Percentiles rank a stretch among this genome's conserved stretches.
These are phyloP conservation scores for Scolopax mira DNA, from an alignment of 2,113 vertebrate genomes.

Conservation along the genomic window DNA sequence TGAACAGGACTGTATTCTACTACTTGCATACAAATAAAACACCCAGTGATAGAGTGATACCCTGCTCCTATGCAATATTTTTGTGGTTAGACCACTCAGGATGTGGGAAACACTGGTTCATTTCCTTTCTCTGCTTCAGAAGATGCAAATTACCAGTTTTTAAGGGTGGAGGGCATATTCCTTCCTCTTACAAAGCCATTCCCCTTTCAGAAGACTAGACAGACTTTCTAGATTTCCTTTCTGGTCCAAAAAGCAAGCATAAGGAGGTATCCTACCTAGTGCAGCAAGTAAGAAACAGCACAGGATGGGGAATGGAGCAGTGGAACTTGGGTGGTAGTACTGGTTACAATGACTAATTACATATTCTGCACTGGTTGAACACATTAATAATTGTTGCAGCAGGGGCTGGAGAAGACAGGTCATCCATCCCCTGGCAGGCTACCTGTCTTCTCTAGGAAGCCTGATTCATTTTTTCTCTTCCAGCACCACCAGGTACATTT, in stretches of 20 bases:
- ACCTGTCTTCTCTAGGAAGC: not conserved
- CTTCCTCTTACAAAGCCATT: constrained; percentile 1
- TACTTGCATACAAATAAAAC: accelerated
- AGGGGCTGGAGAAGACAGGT: not conserved
- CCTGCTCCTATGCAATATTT: not conserved
- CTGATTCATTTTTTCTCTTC: not conserved
- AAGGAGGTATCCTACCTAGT: not conserved
- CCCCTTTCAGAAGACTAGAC: not conserved
- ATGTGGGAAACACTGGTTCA: constrained; percentile 26
- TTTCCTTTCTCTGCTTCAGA: constrained; percentile 38
- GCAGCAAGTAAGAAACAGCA: not conserved
- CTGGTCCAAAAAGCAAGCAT: not conserved
- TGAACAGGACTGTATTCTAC: not conserved
- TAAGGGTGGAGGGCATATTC: not conserved
- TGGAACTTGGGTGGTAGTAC: not conserved
- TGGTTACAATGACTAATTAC: not conserved
- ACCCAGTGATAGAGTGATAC: not conserved
- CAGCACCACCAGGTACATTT: not conserved
- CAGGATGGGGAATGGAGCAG: accelerated
- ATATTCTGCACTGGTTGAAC: not conserved
- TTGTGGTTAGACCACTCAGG: constrained; percentile 33
- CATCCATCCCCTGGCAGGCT: not conserved
- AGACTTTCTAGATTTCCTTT: not conserved
- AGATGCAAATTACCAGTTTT: not conserved
- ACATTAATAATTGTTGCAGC: not conserved